These are phyloP conservation scores for Dendrolimus punctatus DNA, from an alignment of 1,140 invertebrate species.

Conservation along the genomic window DNA sequence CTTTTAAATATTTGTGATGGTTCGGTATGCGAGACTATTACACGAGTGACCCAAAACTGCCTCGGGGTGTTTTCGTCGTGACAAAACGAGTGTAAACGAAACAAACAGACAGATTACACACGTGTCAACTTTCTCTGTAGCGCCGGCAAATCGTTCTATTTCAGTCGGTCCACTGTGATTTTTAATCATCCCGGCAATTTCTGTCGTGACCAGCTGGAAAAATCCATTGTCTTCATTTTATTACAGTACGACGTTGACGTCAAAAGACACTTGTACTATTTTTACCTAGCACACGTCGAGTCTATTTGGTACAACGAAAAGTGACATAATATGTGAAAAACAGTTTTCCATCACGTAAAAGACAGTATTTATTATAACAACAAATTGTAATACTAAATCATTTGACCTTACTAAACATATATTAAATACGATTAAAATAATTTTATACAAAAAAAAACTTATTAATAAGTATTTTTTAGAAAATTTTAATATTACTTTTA, in stretches of 20 bases:
- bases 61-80: constrained; percentile 36
- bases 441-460: too few relatives aligned
- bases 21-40: constrained; percentile 43
- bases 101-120: constrained; percentile 9
- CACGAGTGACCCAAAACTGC: constrained; percentile 57
- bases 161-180: constrained; percentile 32
- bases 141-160: constrained; percentile 33
- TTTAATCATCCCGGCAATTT: constrained; percentile 24
- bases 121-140: constrained; percentile 48
- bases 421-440: background rate
- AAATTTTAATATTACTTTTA: too few relatives aligned
- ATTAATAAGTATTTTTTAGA: too few relatives aligned
- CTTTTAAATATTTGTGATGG: constrained; percentile 33
- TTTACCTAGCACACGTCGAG: background rate
- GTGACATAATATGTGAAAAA: too few relatives aligned
- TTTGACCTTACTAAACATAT: background rate
- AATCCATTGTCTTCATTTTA: constrained; percentile 19
- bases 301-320: too few relatives aligned
- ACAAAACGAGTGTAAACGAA: constrained; percentile 32
- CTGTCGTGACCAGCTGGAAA: constrained; percentile 19
- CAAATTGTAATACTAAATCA: too few relatives aligned
- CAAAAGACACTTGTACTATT: constrained; percentile 4
- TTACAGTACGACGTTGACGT: constrained; percentile 10
- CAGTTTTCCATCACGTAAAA: too few relatives aligned
- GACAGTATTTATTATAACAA: too few relatives aligned